Percentiles rank a stretch among this genome's conserved stretches.
Evolutionary conservation across 1,140 invertebrate species (phyloP).

Genomic region (Liolophura sinensis): DNA sequence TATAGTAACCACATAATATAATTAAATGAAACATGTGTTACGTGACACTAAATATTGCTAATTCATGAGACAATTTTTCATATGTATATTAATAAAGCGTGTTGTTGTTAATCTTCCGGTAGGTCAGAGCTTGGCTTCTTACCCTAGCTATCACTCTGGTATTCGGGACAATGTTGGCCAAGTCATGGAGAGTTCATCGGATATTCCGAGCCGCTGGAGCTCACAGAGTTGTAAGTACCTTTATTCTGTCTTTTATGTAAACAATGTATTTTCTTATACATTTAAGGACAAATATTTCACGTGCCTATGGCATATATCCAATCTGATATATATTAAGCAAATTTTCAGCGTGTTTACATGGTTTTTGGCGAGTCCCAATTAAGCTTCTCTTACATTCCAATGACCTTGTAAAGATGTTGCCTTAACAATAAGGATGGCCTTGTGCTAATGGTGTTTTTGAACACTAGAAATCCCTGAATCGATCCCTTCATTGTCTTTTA

Average conservation of each 20-base stretch:
- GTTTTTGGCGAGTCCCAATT: too few species aligned
- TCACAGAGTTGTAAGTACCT: constrained; percentile 32
- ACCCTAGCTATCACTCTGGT: constrained; percentile 26
- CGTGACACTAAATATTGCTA: too few species aligned
- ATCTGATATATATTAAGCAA: too few species aligned
- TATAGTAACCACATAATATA: neutral
- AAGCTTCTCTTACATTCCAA: too few species aligned
- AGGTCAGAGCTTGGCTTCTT: constrained; percentile 33
- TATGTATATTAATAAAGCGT: too few species aligned
- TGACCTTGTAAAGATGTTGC: neutral
- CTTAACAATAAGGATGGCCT: neutral
- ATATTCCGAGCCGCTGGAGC: constrained; percentile 36
- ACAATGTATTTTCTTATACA: too few species aligned
- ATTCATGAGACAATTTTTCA: too few species aligned
- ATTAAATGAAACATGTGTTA: neutral
- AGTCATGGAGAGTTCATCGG: constrained; percentile 38
- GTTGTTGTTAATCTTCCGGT: constrained; percentile 16
- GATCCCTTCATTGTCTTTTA: neutral
- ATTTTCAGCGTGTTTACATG: too few species aligned
- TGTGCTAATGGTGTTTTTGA: constrained; percentile 16
- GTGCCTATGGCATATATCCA: too few species aligned
- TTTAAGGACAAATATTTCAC: too few species aligned
- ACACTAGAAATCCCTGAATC: neutral
- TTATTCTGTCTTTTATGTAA: neutral
- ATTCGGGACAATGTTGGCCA: constrained; percentile 40